phyloP scores from a whole-genome alignment of 2,888 invertebrate species.

The Heteromyza rotundicornis region DNA sequence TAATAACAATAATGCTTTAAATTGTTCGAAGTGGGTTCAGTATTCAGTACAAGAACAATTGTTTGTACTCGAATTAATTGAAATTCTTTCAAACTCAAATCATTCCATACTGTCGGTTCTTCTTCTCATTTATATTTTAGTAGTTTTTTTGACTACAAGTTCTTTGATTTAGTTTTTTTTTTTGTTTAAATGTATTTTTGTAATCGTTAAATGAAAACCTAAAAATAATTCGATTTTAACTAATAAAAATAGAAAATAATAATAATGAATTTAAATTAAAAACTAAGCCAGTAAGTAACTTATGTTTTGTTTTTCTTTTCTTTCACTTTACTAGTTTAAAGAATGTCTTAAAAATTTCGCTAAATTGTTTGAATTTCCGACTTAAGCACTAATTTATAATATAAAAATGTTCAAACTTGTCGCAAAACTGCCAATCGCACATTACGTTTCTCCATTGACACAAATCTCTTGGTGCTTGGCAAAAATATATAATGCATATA shows the following conservation, averaged over 20 bases:
- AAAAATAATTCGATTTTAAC: slow-evolving; percentile 5
- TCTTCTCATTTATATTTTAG: too few relatives aligned
- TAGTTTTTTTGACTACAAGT: slow-evolving; percentile 43
- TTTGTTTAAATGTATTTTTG: slow-evolving; percentile 11
- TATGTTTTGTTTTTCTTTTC: slow-evolving; percentile 10
- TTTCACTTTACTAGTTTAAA: slow-evolving; percentile 1
- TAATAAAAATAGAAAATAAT: slow-evolving; percentile 22
- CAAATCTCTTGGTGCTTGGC: background rate
- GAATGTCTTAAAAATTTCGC: slow-evolving; percentile 22
- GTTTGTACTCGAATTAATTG: too few relatives aligned
- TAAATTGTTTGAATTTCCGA: slow-evolving; percentile 29
- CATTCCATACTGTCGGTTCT: too few relatives aligned
- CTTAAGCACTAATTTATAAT: slow-evolving; percentile 24
- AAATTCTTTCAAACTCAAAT: too few relatives aligned
- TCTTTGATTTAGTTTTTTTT: slow-evolving; percentile 36
- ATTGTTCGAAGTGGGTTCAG: too few relatives aligned
- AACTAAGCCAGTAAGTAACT: slow-evolving; percentile 37
- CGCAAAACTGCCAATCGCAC: slow-evolving; percentile 6
- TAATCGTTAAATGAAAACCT: slow-evolving; percentile 19
- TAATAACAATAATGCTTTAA: too few relatives aligned
- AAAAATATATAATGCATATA: too few relatives aligned
- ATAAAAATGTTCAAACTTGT: slow-evolving; percentile 27
- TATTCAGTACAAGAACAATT: too few relatives aligned
- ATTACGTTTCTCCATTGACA: background rate
- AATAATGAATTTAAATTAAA: too few relatives aligned